Evolutionary conservation across 2,888 invertebrate genomes (phyloP).

Genomic region (Torymus auratus): DNA sequence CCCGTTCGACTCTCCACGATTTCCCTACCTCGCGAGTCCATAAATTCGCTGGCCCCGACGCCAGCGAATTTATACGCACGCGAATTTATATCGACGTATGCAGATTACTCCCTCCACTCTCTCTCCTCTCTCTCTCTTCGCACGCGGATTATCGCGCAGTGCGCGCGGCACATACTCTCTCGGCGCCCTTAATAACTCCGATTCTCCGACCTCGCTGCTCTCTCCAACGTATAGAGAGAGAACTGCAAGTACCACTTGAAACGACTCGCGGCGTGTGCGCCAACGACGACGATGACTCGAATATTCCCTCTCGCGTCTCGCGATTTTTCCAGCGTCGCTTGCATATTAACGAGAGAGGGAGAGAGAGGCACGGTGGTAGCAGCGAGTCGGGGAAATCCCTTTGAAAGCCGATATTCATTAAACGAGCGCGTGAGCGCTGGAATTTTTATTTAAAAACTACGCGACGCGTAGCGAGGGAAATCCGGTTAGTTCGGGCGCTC

Average conservation of each 20-base stretch:
- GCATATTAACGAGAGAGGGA: slow-evolving; percentile 58
- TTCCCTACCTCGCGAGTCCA: neutral
- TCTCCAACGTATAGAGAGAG: neutral
- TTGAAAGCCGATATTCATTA: slow-evolving; percentile 68
- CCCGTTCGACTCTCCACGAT: neutral
- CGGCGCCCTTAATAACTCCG: slow-evolving; percentile 40
- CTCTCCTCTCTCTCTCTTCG: neutral
- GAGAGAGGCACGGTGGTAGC: too few species aligned
- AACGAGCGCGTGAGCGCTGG: slow-evolving; percentile 58
- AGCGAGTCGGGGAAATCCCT: slow-evolving; percentile 55
- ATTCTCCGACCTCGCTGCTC: slow-evolving; percentile 1
- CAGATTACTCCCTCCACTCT: slow-evolving; percentile 31
- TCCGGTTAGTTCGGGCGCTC: slow-evolving; percentile 18
- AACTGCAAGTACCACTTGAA: slow-evolving; percentile 15
- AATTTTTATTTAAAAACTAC: slow-evolving; percentile 43
- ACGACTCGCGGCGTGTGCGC: neutral
- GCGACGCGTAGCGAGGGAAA: too few species aligned
- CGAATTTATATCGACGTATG: slow-evolving; percentile 42
- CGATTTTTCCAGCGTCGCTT: slow-evolving; percentile 46
- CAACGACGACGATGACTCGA: slow-evolving; percentile 22
- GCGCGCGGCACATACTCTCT: neutral
- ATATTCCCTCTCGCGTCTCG: slow-evolving; percentile 48
- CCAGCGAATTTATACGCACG: slow-evolving; percentile 29
- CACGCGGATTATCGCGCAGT: neutral
- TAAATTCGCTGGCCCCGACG: slow-evolving; percentile 9